Base-by-base conservation (phyloP, 2,797 vertebrate genomes). In the Rachycentron canadum region DNA sequence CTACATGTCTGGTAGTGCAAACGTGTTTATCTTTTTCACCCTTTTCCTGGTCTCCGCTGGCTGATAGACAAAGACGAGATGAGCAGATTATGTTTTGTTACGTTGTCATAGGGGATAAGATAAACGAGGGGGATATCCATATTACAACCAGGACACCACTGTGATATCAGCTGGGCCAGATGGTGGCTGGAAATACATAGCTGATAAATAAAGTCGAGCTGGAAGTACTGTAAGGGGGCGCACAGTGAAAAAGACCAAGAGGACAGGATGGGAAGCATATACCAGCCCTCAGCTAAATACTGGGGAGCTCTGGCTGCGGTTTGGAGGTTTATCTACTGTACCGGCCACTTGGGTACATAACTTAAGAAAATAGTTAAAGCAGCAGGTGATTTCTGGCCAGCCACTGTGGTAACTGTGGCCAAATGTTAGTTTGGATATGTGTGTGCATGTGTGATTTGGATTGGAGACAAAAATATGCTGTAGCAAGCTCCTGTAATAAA, bases 161-260 rank as follows among this genome's bases (percentile, higher is more conserved):
- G 69, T 47, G 73, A 72, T 94, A 93, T 94, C 93, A 91, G 86
- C 86, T 66, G 30, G 40, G 57, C 90, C 93, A 94, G 93, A 90
- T 90, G 91, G 87, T 30, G 84, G 70, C 85, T 89, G 86, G 88
- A 88, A 90, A 85, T 71, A 73, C 74, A 23, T 34, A 38, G 74
- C 88, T 90, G 93, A 93, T 91, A 92, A 90, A 90, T 87, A 78
- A 69, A 86, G 74, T 82, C 1, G 45, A 79, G 76, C 70, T 80
- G 84, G 77, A 89, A 89, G 69, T 21, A 45, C 56, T 60, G 72
- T 13, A 6, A 68, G 60, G 52, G 60, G 52, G 60, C 43, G 38
- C 43, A 62, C 7, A n/a, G 8, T 28, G 49, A 65, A 65, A 63
- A 36, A 32, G 34, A 63, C 14, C 14, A 21, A 61, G 60, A 79